Evolutionary conservation across 1,140 invertebrate species (phyloP).

Genomic region (Zaprionus lachaisei): DNA sequence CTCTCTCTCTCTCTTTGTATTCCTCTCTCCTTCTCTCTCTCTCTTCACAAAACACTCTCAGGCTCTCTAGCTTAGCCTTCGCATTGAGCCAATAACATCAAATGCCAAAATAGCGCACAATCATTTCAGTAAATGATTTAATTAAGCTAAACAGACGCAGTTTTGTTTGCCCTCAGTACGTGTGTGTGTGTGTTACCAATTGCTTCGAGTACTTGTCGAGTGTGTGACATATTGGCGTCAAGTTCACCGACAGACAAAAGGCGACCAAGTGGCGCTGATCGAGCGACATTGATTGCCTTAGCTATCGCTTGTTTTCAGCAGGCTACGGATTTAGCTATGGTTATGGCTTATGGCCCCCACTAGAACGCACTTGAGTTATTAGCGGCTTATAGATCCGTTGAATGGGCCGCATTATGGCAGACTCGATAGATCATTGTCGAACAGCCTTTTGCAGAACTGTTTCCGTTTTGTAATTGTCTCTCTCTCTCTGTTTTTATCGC

Average conservation of each 20-base stretch:
- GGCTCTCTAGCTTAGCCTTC: conserved; percentile 58
- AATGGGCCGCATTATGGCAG: conserved; percentile 28
- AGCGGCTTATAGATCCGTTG: conserved; percentile 59
- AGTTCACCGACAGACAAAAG: conserved; percentile 59
- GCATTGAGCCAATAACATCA: conserved; percentile 77
- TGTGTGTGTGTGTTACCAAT: conserved; percentile 37
- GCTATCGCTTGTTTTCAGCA: conserved; percentile 11
- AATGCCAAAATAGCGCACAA: conserved; percentile 77
- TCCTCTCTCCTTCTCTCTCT: background rate
- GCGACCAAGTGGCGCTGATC: conserved; percentile 47
- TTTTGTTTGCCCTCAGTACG: conserved; percentile 29
- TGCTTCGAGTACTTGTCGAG: conserved; percentile 68
- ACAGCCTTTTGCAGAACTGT: conserved; percentile 48
- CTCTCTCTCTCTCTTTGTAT: background rate
- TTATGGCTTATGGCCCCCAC: conserved; percentile 32
- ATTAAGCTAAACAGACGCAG: conserved; percentile 77
- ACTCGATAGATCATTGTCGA: conserved; percentile 41
- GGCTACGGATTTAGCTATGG: conserved; percentile 1
- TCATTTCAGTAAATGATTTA: conserved; percentile 83
- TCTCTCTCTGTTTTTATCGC: conserved; percentile 28
- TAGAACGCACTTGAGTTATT: conserved; percentile 67
- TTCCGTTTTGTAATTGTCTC: conserved; percentile 75
- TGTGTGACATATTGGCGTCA: conserved; percentile 82
- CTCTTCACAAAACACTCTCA: background rate
- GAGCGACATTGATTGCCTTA: conserved; percentile 57